These are phyloP conservation scores for Siniperca chuatsi DNA, from an alignment of 2,113 vertebrate genomes.

Conservation along the genomic window DNA sequence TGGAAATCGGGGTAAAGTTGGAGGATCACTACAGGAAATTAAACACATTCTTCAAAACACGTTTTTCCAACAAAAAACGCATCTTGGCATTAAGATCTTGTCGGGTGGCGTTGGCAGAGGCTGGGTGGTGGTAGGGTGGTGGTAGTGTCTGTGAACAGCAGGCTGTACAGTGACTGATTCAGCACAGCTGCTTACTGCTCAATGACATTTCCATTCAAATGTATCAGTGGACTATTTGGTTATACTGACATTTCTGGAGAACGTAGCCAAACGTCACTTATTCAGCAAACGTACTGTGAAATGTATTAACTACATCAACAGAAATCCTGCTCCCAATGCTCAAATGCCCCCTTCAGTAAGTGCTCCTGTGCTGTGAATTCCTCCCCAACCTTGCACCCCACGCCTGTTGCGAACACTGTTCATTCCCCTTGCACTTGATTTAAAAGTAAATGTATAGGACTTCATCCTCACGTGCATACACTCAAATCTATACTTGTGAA, in stretches of 20 bases:
- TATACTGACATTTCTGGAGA: not conserved
- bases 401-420: not conserved
- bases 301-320: not conserved
- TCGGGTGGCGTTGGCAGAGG: not conserved
- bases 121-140: not conserved
- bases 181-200: not conserved
- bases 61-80: not conserved
- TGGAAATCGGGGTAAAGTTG: not conserved
- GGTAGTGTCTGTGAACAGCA: not conserved
- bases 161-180: not conserved
- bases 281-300: not conserved
- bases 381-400: not conserved
- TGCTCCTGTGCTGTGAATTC: not conserved
- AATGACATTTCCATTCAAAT: not conserved
- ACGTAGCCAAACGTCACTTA: not conserved
- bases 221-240: not conserved
- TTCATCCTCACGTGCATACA: not conserved
- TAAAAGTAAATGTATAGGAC: not conserved
- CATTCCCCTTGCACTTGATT: not conserved
- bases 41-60: not conserved
- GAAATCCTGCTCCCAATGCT: not conserved
- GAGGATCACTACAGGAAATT: not conserved
- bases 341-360: not conserved
- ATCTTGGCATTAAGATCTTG: too few species aligned
- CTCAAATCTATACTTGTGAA: slow-evolving; percentile 3